Conservation (phyloP, 2,113 vertebrate genomes). For the Psittacula cyanocephala region DNA sequence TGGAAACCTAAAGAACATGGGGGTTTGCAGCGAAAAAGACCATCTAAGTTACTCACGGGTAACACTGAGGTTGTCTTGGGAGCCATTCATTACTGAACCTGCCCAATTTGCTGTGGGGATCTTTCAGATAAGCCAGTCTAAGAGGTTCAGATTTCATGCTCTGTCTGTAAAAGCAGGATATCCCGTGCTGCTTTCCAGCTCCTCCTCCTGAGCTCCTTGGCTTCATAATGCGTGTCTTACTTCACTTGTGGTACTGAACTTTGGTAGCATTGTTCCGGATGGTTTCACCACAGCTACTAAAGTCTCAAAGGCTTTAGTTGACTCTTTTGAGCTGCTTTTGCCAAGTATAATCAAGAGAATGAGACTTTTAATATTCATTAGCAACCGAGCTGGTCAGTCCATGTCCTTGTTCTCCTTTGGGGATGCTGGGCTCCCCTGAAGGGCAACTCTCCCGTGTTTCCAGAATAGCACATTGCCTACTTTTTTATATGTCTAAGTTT, state of each 20-base stretch:
- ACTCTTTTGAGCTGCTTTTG: background rate
- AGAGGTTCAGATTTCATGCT: background rate
- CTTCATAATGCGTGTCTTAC: background rate
- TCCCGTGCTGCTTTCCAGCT: background rate
- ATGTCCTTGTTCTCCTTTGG: background rate
- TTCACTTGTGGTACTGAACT: background rate
- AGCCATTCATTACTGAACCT: accelerated
- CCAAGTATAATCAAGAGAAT: background rate
- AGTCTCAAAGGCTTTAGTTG: background rate
- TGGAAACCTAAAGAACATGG: background rate
- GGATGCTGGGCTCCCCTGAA: background rate
- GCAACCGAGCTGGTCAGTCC: background rate
- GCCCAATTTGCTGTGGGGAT: accelerated
- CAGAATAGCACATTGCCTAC: background rate
- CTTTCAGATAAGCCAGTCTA: accelerated
- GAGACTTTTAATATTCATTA: background rate
- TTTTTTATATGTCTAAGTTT: slow-evolving; percentile 50
- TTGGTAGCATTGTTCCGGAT: background rate
- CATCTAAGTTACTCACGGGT: background rate
- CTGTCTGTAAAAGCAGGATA: background rate
- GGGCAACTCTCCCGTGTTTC: background rate
- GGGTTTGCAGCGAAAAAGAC: background rate
- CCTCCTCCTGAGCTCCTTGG: background rate
- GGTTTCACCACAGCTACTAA: background rate
- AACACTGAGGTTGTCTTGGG: accelerated